Conservation (phyloP, 2,888 invertebrate species). For the Parnassius smintheus region DNA sequence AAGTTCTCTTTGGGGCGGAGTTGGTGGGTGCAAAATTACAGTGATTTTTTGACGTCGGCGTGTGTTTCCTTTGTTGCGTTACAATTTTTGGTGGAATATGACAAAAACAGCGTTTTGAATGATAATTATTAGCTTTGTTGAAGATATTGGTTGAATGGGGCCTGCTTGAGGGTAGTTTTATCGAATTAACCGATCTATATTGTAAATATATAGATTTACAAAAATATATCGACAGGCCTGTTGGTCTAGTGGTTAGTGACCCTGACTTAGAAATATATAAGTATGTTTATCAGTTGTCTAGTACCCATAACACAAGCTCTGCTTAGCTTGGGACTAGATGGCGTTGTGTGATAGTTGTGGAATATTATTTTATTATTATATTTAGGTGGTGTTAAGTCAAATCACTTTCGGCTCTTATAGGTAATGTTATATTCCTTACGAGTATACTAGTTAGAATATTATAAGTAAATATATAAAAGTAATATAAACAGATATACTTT, state of each 20-base stretch:
- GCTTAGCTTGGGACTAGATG: no score
- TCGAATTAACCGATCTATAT: slow-evolving; percentile 38
- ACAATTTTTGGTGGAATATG: slow-evolving; percentile 67
- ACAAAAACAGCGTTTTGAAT: slow-evolving; percentile 57
- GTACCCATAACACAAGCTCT: no score
- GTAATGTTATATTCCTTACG: no score
- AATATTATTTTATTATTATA: neutral
- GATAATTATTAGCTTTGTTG: slow-evolving; percentile 73
- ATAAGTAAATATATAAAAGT: no score
- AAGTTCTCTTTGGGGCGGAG: slow-evolving; percentile 69
- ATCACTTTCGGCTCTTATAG: no score
- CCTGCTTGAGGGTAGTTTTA: slow-evolving; percentile 41
- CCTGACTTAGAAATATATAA: no score
- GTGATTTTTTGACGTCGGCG: slow-evolving; percentile 72
- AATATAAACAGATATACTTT: no score
- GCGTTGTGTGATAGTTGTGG: no score
- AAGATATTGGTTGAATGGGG: slow-evolving; percentile 24
- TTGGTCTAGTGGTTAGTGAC: no score
- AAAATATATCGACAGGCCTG: no score
- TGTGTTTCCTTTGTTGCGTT: slow-evolving; percentile 62
- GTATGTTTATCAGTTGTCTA: no score
- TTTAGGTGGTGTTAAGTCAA: neutral
- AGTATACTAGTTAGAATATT: no score
- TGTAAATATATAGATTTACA: neutral
- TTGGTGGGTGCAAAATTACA: slow-evolving; percentile 65